phyloP scores from a whole-genome alignment of 2,113 vertebrate genomes.

The Prunella fulvescens region DNA sequence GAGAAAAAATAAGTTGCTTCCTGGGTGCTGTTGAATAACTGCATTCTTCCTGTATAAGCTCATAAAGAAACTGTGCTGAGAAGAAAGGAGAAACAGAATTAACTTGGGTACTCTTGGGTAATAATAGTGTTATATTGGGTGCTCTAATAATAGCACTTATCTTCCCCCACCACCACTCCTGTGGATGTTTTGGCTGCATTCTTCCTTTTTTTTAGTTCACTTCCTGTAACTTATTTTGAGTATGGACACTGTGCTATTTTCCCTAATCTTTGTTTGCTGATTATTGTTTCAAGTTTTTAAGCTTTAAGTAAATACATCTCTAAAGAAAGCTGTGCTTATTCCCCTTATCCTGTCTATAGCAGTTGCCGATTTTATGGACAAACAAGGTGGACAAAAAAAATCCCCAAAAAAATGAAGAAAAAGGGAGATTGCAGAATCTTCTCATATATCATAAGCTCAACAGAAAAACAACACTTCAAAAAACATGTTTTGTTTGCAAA shows the following conservation, averaged over 20 bases:
- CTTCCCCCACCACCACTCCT: not conserved
- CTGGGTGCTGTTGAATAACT: not conserved
- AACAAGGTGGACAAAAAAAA: rapidly evolving
- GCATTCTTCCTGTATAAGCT: not conserved
- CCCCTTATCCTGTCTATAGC: not conserved
- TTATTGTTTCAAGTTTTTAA: not conserved
- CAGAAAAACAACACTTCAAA: not conserved
- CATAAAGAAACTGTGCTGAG: not conserved
- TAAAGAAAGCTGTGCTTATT: not conserved
- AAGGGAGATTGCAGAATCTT: not conserved
- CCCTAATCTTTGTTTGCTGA: not conserved
- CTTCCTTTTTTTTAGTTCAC: not conserved
- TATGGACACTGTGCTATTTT: not conserved
- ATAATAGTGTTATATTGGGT: not conserved
- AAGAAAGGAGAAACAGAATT: slow-evolving; percentile 21
- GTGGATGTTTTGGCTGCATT: not conserved
- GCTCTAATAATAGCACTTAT: slow-evolving; percentile 33
- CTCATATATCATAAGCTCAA: not conserved
- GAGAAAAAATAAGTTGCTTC: not conserved
- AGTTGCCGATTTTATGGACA: not conserved
- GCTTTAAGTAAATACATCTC: not conserved
- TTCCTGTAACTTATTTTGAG: slow-evolving; percentile 7
- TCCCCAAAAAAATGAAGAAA: rapidly evolving
- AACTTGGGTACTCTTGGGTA: not conserved
- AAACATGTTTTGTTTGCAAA: not conserved